These are phyloP conservation scores for Spea bombifrons DNA, from an alignment of 2,113 vertebrate genomes.

Conservation along the genomic window DNA sequence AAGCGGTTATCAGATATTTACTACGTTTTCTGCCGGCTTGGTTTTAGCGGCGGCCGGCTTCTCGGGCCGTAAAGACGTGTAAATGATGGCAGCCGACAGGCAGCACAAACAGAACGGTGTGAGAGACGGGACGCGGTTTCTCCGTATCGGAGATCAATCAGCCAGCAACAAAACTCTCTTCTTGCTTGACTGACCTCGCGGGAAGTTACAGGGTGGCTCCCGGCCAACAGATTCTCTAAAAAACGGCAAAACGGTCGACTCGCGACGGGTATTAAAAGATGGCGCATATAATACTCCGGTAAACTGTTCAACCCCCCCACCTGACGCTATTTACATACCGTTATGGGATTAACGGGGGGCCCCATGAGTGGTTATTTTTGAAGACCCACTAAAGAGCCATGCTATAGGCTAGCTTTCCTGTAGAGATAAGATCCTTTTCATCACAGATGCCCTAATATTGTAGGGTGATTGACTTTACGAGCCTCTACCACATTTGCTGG, in stretches of 20 bases:
- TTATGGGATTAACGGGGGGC: too few relatives aligned
- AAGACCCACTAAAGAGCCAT: too few relatives aligned
- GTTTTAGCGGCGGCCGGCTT: background rate
- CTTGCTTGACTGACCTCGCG: slow-evolving; percentile 9
- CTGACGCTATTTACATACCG: too few relatives aligned
- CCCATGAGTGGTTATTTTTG: too few relatives aligned
- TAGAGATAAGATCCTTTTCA: too few relatives aligned
- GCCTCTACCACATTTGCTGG: too few relatives aligned
- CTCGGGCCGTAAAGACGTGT: background rate
- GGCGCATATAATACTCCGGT: background rate
- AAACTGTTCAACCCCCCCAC: too few relatives aligned
- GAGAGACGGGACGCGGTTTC: background rate
- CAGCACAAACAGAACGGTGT: background rate
- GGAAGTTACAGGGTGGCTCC: background rate
- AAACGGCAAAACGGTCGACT: background rate
- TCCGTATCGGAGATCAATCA: slow-evolving; percentile 12
- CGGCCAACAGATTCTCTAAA: background rate
- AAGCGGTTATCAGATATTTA: too few relatives aligned
- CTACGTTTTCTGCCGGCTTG: too few relatives aligned
- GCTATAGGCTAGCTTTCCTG: too few relatives aligned
- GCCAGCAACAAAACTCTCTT: slow-evolving; percentile 1
- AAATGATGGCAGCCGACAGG: background rate
- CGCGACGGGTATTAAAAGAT: background rate
- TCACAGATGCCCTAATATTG: too few relatives aligned
- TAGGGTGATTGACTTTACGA: too few relatives aligned